Conservation (phyloP, 2,797 vertebrate genomes). For the Taenioides sp. region DNA sequence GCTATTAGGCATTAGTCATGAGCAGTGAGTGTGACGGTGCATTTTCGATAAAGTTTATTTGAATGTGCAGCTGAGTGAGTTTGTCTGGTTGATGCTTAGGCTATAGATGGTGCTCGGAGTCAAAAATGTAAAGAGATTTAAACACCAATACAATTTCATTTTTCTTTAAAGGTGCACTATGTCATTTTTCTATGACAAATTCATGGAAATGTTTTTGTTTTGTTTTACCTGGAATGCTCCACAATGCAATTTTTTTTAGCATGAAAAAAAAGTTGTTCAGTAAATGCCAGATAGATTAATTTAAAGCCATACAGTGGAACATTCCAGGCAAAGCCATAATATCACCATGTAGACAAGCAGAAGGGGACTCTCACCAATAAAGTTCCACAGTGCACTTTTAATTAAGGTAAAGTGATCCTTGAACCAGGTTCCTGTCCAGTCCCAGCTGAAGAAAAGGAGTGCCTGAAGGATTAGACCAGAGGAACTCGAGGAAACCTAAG, state of each 20-base stretch:
- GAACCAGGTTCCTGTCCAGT: neutral
- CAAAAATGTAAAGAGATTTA: neutral
- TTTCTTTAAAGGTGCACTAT: no score
- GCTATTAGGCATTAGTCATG: conserved; percentile 12
- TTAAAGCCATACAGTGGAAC: no score
- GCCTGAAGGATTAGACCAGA: neutral
- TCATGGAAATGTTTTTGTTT: no score
- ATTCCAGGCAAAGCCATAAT: no score
- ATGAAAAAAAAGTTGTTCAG: no score
- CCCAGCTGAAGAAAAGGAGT: neutral
- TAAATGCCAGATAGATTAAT: no score
- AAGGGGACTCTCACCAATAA: no score
- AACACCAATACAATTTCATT: neutral
- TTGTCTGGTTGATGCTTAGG: conserved; percentile 26
- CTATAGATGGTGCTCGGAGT: neutral
- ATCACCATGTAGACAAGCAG: no score
- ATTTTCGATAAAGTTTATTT: conserved; percentile 12
- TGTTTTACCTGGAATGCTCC: no score
- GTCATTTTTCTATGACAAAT: no score
- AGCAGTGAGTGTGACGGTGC: conserved; percentile 8
- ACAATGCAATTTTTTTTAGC: no score
- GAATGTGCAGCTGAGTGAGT: conserved; percentile 18
- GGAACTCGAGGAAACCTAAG: neutral
- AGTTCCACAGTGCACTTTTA: no score
- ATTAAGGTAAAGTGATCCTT: neutral